Conservation (phyloP, 2,113 vertebrate species). For the Bufo bufo region DNA sequence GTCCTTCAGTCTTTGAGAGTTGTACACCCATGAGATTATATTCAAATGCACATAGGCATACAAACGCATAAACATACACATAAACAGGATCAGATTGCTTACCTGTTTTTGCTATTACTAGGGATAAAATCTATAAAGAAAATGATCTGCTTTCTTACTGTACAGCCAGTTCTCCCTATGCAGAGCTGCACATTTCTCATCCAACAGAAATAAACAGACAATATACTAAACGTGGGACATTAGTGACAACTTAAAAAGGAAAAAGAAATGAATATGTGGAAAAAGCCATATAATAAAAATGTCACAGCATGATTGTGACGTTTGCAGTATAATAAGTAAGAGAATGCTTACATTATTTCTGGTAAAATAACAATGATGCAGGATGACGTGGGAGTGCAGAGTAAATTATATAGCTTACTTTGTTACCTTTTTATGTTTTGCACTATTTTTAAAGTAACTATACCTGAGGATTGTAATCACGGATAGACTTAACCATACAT, state of each 20-base stretch:
- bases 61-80: too few relatives aligned
- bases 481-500: constrained; percentile 5
- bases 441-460: not conserved
- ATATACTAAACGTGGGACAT: not conserved
- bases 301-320: not conserved
- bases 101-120: too few relatives aligned
- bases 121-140: too few relatives aligned
- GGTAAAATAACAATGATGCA: not conserved
- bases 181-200: not conserved
- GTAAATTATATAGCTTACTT: constrained; percentile 18
- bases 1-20: too few relatives aligned
- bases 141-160: too few relatives aligned
- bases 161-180: too few relatives aligned
- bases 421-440: not conserved
- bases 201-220: not conserved
- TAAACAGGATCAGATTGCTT: too few relatives aligned
- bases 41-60: too few relatives aligned
- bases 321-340: not conserved
- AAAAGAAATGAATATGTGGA: not conserved
- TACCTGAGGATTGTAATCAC: constrained; percentile 11
- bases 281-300: not conserved
- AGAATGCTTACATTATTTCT: not conserved
- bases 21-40: too few relatives aligned
- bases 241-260: not conserved
- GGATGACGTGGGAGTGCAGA: not conserved